Evolutionary conservation across 2,888 invertebrate species (phyloP).

Genomic region (Agonopterix heracliana): DNA sequence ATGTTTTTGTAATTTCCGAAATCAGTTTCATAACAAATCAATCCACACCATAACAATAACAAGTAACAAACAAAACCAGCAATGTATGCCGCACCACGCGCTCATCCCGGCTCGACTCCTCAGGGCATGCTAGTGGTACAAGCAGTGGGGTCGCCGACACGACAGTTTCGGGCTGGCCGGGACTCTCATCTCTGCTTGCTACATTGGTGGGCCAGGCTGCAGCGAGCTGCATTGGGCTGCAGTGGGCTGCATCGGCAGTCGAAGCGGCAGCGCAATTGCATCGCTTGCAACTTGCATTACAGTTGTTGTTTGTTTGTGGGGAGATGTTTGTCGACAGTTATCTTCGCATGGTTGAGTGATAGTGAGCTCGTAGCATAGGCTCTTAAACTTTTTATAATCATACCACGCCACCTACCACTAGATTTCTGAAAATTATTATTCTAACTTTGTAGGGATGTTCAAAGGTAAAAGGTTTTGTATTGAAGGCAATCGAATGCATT

Average conservation of each 20-base stretch:
- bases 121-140: slow-evolving; percentile 3
- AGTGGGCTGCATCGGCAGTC: not conserved
- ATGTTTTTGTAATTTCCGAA: too few relatives aligned
- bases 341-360: not conserved
- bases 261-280: not conserved
- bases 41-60: too few relatives aligned
- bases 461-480: too few relatives aligned
- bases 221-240: not conserved
- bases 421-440: too few relatives aligned
- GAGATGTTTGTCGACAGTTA: not conserved
- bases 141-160: slow-evolving; percentile 44
- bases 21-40: too few relatives aligned
- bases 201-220: slow-evolving; percentile 4
- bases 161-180: slow-evolving; percentile 6
- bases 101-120: not conserved
- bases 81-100: slow-evolving; percentile 19
- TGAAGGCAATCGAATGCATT: too few relatives aligned
- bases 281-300: not conserved
- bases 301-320: not conserved
- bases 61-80: slow-evolving; percentile 8
- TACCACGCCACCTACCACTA: too few relatives aligned
- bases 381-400: too few relatives aligned
- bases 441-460: too few relatives aligned
- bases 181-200: not conserved
- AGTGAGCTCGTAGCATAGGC: not conserved